Evolutionary conservation across 2,888 invertebrate genomes (phyloP).

Genomic region (Microplitis manilae): DNA sequence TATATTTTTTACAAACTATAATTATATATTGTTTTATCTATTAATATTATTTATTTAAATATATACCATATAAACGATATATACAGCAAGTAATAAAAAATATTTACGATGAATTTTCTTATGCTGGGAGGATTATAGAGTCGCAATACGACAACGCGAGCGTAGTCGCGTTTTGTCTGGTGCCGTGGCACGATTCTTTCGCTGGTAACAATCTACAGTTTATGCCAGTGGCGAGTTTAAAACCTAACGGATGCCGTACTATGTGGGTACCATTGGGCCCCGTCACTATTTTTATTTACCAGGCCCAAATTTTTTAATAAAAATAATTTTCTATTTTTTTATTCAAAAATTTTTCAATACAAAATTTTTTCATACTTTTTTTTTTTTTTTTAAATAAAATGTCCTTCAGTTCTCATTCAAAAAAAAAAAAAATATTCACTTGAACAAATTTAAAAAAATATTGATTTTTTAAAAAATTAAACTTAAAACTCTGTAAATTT

Average conservation of each 20-base stretch:
- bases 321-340: background rate
- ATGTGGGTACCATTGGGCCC: conserved; percentile 46
- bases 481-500: conserved; percentile 7
- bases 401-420: background rate
- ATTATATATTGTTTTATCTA: conserved; percentile 40
- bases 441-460: background rate
- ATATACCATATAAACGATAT: conserved; percentile 45
- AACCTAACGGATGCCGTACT: conserved; percentile 55
- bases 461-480: background rate
- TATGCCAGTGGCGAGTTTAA: conserved; percentile 61
- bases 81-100: conserved; percentile 55
- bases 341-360: background rate
- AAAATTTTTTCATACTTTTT: conserved; percentile 5
- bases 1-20: conserved; percentile 41
- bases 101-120: conserved; percentile 68
- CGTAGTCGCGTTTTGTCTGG: conserved; percentile 47
- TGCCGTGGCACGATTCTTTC: conserved; percentile 48
- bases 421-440: background rate
- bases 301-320: conserved; percentile 19
- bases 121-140: conserved; percentile 60
- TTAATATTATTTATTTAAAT: conserved; percentile 47
- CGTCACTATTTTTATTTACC: background rate
- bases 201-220: conserved; percentile 48
- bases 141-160: conserved; percentile 49
- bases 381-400: background rate